Evolutionary conservation across 2,797 vertebrate genomes (phyloP), one percentile per base, ranked within the genome.

Genomic region (Sciurus vulgaris): DNA sequence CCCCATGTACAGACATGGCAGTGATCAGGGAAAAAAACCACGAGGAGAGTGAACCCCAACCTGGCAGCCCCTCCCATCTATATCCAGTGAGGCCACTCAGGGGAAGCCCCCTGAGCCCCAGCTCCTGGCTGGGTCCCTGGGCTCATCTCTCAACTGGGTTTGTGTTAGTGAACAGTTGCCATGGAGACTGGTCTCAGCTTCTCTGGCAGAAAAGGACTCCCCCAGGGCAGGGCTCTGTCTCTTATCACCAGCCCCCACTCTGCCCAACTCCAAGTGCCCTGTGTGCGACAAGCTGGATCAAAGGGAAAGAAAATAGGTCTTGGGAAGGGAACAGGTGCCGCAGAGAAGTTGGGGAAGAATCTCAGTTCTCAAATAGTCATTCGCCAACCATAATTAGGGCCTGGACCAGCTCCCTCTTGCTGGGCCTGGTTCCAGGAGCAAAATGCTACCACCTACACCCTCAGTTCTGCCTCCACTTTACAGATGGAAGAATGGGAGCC

Each of bases 171-270:
- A 92, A 86, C 12, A 0, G 97, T 97, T 98, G 95, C 95, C 96
- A 94, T 91, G 94, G 97, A 87, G 76, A 97, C 96, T 1, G 0
- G 56, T 85, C 94, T 96, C 96, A 15, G 97, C 96, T 96, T 96
- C 96, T 87, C 28, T 76, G 77, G 86, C 94, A 96, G 95, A 70
- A 96, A 96, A 97, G 85, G 95, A 97, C 89, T 97, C 91, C 97
- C 96, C 96, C 61, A 93, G 95, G 97, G 95, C 73, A 92, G 72
- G 76, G 87, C 65, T 95, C 86, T 81, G 94, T 73, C 61, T 95
- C 86, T 83, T 89, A 67, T 96, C 79, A 49, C 41, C 82, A 89
- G 89, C 73, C 93, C 65, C 81, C 15, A 33, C 79, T 41, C 82
- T 20, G 0, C 69, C 76, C 81, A 70, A 63, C 54, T 69, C 83